Evolutionary conservation across 2,888 invertebrate species (phyloP), one percentile per base, ranked within the genome.

Genomic region (Leptinotarsa tumamoca): DNA sequence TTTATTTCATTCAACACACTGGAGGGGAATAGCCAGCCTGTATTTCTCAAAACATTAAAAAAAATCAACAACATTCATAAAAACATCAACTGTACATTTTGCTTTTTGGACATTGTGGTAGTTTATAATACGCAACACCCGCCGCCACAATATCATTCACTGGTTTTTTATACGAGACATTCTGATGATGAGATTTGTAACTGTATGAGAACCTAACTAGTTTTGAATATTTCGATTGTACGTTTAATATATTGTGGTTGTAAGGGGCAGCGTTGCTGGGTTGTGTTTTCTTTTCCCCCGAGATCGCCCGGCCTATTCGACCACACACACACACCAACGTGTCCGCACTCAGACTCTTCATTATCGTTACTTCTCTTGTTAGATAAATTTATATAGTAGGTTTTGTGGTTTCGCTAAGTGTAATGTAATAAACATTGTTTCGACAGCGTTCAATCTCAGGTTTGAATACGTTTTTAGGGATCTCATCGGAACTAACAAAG

Each of bases 171-270:
- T 52, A 52, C 43, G 43, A 52, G 51, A 85, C 84, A 82, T 81
- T 82, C 83, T 81, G 80, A 78, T 77, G 43, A 63, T 63, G 43
- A 81, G 81, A 83, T 81, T 83, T 83, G 83, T 85, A 82, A 84
- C 78, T 80, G 79, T 78, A 78, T 76, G 80, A 63, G 63, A 33
- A 63, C 82, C 82, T 52, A 52, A 80, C 76, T 79, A 82, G 82
- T 80, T 80, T 81, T 83, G 76, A 73, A 72, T 71, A 70, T 69
- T 73, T 74, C 74, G 68, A 72, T 68, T 74, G 63, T 74, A 73
- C 91, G 49, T 91, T 82, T 77, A 80, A 91, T 91, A 91, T 92
- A 92, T 92, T 92, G 92, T 92, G 92, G 92, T 91, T 92, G 92
- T 91, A 92, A 92, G 91, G 91, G 91, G 82, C 82, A 84, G 85